Base-by-base conservation (phyloP, 1,140 invertebrate genomes). In the Bombus balteatus region DNA sequence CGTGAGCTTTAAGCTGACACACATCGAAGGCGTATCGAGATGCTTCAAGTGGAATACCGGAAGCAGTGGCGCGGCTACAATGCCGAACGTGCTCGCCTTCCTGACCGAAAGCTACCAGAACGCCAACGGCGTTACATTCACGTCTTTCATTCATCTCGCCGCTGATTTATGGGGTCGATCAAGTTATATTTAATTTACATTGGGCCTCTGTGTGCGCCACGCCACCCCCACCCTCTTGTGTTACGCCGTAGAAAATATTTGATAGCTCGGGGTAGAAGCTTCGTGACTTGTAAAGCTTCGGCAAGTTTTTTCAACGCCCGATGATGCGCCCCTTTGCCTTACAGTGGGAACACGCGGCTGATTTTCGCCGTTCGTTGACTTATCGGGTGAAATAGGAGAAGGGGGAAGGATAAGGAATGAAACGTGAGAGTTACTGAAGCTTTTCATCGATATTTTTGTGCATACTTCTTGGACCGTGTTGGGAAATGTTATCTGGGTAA, bases 71-170 rank as follows among this genome's bases (percentile, higher is more conserved):
- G 25, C 15, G 34, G 39, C 22, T 71, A 81, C 83, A 86, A 88
- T 86, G 41, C 59, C n/a, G 65, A 47, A 57, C 73, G 73, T 77
- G 72, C 43, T 77, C 47, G 47, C 6, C 57, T 77, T 47, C 62
- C 59, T 57, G 73, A 5, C 18, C 28, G 57, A 65, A 47, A 73
- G 39, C 70, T 65, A 47, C n/a, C 34, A 43, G 32, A 32, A 43
- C 39, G 47, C 47, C 18, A 53, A 53, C 47, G 79, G 81, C 85
- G 80, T 84, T 87, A 74, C 70, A 73, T 84, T 84, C 75, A 71
- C 78, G 28, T 39, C 15, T 66, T n/a, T n/a, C 43, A 39, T 72
- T 65, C 71, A 22, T 39, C 15, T 73, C 8, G 3, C 6, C 18
- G 9, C 25, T 66, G 81, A 75, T 66, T 83, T 76, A 76, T 43